Percentiles rank a stretch among this genome's conserved stretches.
phyloP scores from a whole-genome alignment of 2,888 invertebrate species.

The Argyresthia albistria region DNA sequence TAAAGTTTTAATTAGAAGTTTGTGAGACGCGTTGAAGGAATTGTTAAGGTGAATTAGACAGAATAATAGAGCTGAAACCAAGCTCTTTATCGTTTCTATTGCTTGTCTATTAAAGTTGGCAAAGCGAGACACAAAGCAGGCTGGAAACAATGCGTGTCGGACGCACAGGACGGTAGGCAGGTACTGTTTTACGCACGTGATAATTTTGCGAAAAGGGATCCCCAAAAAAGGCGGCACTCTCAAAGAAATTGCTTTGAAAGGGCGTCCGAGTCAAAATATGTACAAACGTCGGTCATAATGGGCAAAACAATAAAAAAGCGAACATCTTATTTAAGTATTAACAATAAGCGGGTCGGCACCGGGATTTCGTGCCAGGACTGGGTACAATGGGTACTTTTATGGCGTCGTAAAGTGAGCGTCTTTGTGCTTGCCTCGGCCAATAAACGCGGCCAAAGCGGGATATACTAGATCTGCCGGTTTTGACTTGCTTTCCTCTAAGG shows the following conservation, averaged over 20 bases:
- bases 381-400: conserved; percentile 58
- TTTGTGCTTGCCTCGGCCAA: conserved; percentile 54
- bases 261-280: conserved; percentile 63
- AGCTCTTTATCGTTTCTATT: conserved; percentile 13
- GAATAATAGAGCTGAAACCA: conserved; percentile 11
- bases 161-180: not conserved
- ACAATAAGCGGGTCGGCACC: conserved; percentile 49
- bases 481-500: no score
- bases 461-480: not conserved
- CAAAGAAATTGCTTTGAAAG: conserved; percentile 40
- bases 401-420: conserved; percentile 51
- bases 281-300: conserved; percentile 57
- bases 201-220: conserved; percentile 38
- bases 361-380: conserved; percentile 40
- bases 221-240: conserved; percentile 31
- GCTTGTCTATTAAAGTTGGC: not conserved
- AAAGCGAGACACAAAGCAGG: not conserved
- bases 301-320: conserved; percentile 60
- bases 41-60: conserved; percentile 7
- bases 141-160: not conserved
- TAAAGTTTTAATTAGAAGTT: conserved; percentile 1
- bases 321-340: conserved; percentile 66
- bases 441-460: conserved; percentile 31
- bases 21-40: not conserved
- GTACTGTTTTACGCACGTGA: conserved; percentile 39